phyloP scores from a whole-genome alignment of 2,888 invertebrate genomes.

The Ditula angustiorana region DNA sequence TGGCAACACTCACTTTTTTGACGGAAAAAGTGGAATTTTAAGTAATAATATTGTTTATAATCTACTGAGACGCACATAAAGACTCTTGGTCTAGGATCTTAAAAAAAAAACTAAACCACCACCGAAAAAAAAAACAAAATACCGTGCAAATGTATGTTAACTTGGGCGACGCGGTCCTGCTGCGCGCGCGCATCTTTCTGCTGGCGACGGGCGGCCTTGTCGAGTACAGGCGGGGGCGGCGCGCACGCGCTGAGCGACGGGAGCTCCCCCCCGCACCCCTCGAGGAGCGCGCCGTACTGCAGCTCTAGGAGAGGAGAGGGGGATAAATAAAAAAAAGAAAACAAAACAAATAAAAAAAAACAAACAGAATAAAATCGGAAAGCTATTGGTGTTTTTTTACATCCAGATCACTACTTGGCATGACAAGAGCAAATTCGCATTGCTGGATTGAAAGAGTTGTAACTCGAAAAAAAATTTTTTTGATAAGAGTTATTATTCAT shows the following conservation, averaged over 20 bases:
- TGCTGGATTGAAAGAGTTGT: no score
- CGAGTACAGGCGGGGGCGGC: slow-evolving; percentile 82
- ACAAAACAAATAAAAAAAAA: slow-evolving; percentile 38
- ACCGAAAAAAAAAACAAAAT: slow-evolving; percentile 70
- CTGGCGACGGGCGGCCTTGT: slow-evolving; percentile 85
- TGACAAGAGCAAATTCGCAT: no score
- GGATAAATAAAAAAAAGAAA: not conserved
- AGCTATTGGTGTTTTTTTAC: no score
- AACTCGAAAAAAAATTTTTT: no score
- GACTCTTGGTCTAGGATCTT: no score
- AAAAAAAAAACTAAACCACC: slow-evolving; percentile 42
- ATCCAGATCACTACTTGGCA: no score
- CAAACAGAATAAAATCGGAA: not conserved
- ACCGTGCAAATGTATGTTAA: slow-evolving; percentile 94
- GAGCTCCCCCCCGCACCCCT: slow-evolving; percentile 85
- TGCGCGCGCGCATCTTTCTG: slow-evolving; percentile 89
- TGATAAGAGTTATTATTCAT: no score
- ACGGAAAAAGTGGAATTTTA: no score
- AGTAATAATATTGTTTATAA: no score
- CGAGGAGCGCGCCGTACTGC: slow-evolving; percentile 83
- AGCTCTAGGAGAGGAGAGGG: slow-evolving; percentile 75
- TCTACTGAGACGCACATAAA: no score
- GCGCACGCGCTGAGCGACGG: slow-evolving; percentile 78
- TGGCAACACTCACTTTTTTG: no score
- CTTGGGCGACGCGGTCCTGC: slow-evolving; percentile 90